phyloP scores from a whole-genome alignment of 2,113 vertebrate species.

The Phrynocephalus versicolor region DNA sequence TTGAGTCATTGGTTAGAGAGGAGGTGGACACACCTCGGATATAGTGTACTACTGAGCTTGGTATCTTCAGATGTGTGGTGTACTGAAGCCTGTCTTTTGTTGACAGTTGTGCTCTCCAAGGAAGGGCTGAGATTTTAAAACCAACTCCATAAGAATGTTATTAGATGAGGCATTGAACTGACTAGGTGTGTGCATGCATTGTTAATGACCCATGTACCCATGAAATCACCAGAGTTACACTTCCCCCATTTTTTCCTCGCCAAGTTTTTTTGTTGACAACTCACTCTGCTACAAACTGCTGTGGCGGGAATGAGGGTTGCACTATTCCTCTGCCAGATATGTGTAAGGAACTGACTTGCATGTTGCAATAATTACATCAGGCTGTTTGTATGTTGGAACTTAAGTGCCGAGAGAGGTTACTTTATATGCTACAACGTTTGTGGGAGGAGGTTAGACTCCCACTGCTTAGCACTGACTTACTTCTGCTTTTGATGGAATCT shows the following conservation, averaged over 20 bases:
- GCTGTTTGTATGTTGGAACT: constrained; percentile 56
- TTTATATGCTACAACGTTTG: background rate
- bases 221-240: background rate
- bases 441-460: background rate
- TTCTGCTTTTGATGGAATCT: background rate
- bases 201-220: background rate
- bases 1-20: background rate
- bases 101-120: background rate
- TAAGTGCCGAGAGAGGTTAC: background rate
- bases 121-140: background rate
- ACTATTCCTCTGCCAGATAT: constrained; percentile 41
- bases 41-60: background rate
- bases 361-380: constrained; percentile 65
- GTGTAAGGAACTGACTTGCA: constrained; percentile 41
- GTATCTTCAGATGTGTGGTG: background rate
- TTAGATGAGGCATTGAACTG: background rate
- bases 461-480: background rate
- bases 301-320: constrained; percentile 60
- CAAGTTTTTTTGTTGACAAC: constrained; percentile 15
- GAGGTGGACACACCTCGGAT: background rate
- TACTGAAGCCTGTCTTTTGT: background rate
- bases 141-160: background rate
- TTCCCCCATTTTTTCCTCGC: constrained; percentile 22
- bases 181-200: background rate
- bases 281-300: constrained; percentile 3